Evolutionary conservation across 2,113 vertebrate species (phyloP).

Genomic region (Dissostichus mawsoni): DNA sequence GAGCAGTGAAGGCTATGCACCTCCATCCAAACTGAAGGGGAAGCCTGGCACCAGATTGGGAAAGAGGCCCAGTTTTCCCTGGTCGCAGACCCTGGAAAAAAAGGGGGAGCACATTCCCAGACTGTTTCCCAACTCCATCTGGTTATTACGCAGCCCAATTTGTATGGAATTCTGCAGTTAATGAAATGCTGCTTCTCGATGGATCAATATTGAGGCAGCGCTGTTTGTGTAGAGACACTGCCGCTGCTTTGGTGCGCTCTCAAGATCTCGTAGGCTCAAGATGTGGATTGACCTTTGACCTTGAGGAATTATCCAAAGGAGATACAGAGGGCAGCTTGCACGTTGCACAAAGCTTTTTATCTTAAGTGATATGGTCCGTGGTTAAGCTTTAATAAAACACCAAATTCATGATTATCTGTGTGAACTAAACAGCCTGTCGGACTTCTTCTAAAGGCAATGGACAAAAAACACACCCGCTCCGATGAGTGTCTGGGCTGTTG

Average conservation of each 20-base stretch:
- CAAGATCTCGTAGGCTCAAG: not conserved
- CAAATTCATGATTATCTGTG: conserved; percentile 1
- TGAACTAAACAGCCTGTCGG: conserved; percentile 45
- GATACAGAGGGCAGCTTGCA: not conserved
- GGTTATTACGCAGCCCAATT: conserved; percentile 75
- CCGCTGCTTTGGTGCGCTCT: conserved; percentile 23
- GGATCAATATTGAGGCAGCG: conserved; percentile 47
- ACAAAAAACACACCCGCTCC: conserved; percentile 59
- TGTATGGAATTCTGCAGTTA: conserved; percentile 77
- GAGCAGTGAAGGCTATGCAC: conserved; percentile 32
- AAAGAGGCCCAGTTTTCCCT: conserved; percentile 65
- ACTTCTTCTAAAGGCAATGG: conserved; percentile 38
- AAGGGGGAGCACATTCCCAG: conserved; percentile 73
- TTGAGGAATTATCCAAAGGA: not conserved
- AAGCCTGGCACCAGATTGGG: conserved; percentile 62
- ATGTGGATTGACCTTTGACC: conserved; percentile 44
- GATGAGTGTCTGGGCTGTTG: conserved; percentile 17
- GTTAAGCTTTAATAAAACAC: conserved; percentile 16
- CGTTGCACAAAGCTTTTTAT: conserved; percentile 21
- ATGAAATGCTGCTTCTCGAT: conserved; percentile 69
- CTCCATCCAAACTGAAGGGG: conserved; percentile 32
- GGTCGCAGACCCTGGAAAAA: conserved; percentile 55
- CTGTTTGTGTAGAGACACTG: conserved; percentile 37
- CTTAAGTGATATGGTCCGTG: not conserved
- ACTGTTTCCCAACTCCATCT: conserved; percentile 77